phyloP scores from a whole-genome alignment of 2,797 vertebrate genomes.

The Lepus oiostolus region DNA sequence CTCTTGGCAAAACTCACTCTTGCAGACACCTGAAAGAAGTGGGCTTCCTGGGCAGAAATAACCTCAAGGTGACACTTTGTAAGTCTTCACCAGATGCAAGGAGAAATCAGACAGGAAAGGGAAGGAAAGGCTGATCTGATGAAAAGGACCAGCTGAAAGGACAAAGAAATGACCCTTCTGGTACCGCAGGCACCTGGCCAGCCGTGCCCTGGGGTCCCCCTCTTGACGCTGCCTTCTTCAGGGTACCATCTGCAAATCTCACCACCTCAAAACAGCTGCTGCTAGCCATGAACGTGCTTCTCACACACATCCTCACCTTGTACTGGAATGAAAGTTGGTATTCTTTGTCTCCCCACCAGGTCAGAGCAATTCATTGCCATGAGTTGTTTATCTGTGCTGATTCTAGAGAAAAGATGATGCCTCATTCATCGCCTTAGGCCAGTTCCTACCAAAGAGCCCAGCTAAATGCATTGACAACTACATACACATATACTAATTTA shows the following conservation, averaged over 20 bases:
- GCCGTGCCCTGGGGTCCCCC: rapidly evolving
- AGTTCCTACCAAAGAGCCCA: neutral
- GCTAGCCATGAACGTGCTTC: neutral
- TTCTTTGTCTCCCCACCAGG: neutral
- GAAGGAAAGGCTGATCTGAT: slow-evolving; percentile 65
- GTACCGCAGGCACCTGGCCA: neutral
- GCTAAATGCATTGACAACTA: neutral
- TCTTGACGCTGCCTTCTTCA: neutral
- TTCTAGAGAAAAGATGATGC: neutral
- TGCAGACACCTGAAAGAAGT: slow-evolving; percentile 73
- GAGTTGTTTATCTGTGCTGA: neutral
- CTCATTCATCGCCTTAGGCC: neutral
- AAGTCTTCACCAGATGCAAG: slow-evolving; percentile 66
- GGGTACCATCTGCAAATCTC: neutral
- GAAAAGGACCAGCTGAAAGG: slow-evolving; percentile 53
- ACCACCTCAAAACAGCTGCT: neutral
- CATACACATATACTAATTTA: neutral
- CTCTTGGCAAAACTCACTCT: slow-evolving; percentile 73
- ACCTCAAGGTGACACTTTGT: slow-evolving; percentile 74
- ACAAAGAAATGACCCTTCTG: neutral
- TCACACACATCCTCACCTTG: neutral
- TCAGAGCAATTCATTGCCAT: neutral
- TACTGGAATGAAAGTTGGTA: neutral
- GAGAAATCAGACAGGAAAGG: slow-evolving; percentile 72
- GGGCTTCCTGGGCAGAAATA: slow-evolving; percentile 44